Conservation (phyloP, 2,113 vertebrate genomes). For the Mormyrus lacerda region DNA sequence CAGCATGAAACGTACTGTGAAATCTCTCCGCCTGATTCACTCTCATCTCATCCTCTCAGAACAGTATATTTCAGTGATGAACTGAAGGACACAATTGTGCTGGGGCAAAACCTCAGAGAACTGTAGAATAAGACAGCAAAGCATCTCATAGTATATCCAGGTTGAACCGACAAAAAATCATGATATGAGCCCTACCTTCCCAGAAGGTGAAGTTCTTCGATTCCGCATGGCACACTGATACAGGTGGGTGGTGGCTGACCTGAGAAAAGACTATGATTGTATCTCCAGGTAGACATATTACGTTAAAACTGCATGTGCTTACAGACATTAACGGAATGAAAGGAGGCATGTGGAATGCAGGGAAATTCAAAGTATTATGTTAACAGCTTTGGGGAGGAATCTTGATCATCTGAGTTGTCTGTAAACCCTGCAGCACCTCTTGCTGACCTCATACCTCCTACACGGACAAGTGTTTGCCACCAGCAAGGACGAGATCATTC, state of each 20-base stretch:
- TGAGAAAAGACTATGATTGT: conserved; percentile 37
- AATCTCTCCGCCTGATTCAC: neutral
- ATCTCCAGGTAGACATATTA: neutral
- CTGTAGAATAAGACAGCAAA: neutral
- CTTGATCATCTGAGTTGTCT: neutral
- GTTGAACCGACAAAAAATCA: neutral
- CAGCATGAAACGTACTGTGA: neutral
- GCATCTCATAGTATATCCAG: neutral
- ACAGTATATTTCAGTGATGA: neutral
- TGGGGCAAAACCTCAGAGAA: neutral
- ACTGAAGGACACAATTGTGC: neutral
- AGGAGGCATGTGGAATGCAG: neutral
- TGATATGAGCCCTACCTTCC: conserved; percentile 74
- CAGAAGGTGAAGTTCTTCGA: conserved; percentile 88
- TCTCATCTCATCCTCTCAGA: neutral
- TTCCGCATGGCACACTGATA: conserved; percentile 91
- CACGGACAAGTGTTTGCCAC: neutral
- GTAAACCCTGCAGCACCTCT: neutral
- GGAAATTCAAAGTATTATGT: neutral
- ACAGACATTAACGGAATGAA: neutral
- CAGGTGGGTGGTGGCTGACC: conserved; percentile 96
- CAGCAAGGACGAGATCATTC: neutral
- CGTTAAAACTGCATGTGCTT: neutral
- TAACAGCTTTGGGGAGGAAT: neutral
- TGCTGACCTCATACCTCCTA: neutral